Base-by-base conservation (phyloP, 2,113 vertebrate species). In the Loxodonta africana region DNA sequence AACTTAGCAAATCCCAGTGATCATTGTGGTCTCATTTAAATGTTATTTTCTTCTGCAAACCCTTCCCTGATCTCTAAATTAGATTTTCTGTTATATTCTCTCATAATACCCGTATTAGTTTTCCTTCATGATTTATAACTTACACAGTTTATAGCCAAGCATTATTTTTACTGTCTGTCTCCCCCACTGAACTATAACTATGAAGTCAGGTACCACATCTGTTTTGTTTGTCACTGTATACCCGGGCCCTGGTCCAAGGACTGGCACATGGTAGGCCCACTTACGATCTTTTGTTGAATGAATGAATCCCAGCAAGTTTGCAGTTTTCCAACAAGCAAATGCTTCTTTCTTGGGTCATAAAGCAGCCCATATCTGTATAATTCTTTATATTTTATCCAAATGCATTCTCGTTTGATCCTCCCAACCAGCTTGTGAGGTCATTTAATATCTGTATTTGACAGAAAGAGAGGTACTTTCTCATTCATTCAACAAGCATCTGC, bases 231-330 rank as follows among this genome's bases (percentile, higher is more conserved):
- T 83, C 37, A 37, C 18, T 89, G 17, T 89, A 48, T 88, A 82
- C 84, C 87, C 44, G 77, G 53, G 69, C 67, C 63, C 78, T 89
- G 8, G 65, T 84, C 63, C 10, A 41, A 60, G 57, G 30, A 62
- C 23, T 90, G 90, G 63, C 92, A 85, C 51, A 57, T 81, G 73
- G 67, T 60, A 77, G 77, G n/a, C n/a, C n/a, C 71, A 53, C 46
- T 89, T 76, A 1, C 85, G 30, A 91, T 90, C 96, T 91, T 96
- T 94, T 95, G 76, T 95, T 95, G 96, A 96, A 63, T 97, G 93
- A 97, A 84, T 92, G 92, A 95, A 83, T 97, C n/a, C 90, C 33
- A 91, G 37, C 63, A 95, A 74, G 92, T 97, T 94, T 94, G 20
- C 28, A 91, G 0, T 90, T 95, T 97, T 92, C 12, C 15, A 87